Base-by-base conservation (phyloP, 2,888 invertebrate genomes). In the Leptinotarsa tumamoca region DNA sequence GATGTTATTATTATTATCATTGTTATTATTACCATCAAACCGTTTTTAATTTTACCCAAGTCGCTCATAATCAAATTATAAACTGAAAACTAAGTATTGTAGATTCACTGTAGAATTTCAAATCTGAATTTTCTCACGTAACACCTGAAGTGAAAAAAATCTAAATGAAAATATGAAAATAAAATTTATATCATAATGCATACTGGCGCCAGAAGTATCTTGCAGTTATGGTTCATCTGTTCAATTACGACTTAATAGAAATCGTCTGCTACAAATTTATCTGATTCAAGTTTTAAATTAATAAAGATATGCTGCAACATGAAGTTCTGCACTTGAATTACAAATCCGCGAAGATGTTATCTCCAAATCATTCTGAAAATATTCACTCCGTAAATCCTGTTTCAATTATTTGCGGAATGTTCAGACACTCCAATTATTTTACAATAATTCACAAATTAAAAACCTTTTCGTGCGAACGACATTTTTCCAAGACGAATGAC, bases 291-390 rank as follows among this genome's bases (percentile, higher is more conserved):
- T 78, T 77, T 73, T 68, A 72, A 78, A 79, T 78, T 74, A 79
- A 68, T 76, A 75, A 76, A 78, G 78, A 79, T 78, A 77, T 76
- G 78, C 75, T 75, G 77, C 73, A 72, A 75, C 79, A 79, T 77
- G 74, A 67, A 75, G 72, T 74, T 77, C 72, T 75, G 73, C 70
- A 77, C 77, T 75, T 68, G 75, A 79, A 72, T 78, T 78, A 73
- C 52, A 71, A 74, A 58, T 72, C 66, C 68, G 56, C 50, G 17
- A 50, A 75, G 68, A 75, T 70, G 79, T 74, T 75, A 74, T 77
- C 68, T 63, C 51, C 70, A 68, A 77, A 79, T 79, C 74, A 75
- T 70, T 79, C 66, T 67, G 63, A 68, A 72, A 76, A 72, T 61
- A 63, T 63, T 33, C 15, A n/a, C 43, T 71, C 4, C 15, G 27